Base-by-base conservation (phyloP, 2,797 vertebrate genomes). In the Siniperca obscura region DNA sequence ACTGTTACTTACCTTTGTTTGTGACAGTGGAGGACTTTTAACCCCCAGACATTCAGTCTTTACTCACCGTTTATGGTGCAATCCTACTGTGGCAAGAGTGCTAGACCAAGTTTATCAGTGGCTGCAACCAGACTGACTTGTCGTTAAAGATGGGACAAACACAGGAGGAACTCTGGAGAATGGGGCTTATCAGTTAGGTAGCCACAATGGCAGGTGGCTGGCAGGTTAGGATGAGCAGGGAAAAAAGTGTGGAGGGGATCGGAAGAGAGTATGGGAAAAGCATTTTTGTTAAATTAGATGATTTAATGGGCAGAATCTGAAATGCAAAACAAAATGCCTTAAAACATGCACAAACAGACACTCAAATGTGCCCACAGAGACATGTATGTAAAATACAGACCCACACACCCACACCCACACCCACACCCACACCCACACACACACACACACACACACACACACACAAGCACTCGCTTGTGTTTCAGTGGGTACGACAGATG, bases 401-500 rank as follows among this genome's bases (percentile, higher is more conserved):
- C 75, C 55, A 61, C 17, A 62, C 30, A 56, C 62, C 68, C 40
- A 81, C 27, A 27, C 30, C 50, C 59, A 66, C 62, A 25, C 67
- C 12, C 48, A 62, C 64, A 40, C 81, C 60, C 52, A 4, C 76
- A 40, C 81, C 60, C 52, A 4, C 76, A 70, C 42, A 48, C 66
- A 52, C 44, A 25, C 48, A 62, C 64, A 40, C 81, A 60, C 52
- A 4, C 76, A 40, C 81, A 65, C 52, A 4, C 76, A 70, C 42
- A 48, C 66, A 52, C 44, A 25, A 76, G 64, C 30, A 34, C 48
- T 22, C 1, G 21, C 68, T 82, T 81, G 80, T 79, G 82, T 86
- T 85, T 93, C 87, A 93, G 91, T 83, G 86, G 80, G 80, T 78
- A 81, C 81, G 92, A 95, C 95, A 96, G 94, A 95, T 96, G 94